Evolutionary conservation across 2,888 invertebrate species (phyloP), one percentile per base, ranked within the genome.

Genomic region (Melinaea marsaeus): DNA sequence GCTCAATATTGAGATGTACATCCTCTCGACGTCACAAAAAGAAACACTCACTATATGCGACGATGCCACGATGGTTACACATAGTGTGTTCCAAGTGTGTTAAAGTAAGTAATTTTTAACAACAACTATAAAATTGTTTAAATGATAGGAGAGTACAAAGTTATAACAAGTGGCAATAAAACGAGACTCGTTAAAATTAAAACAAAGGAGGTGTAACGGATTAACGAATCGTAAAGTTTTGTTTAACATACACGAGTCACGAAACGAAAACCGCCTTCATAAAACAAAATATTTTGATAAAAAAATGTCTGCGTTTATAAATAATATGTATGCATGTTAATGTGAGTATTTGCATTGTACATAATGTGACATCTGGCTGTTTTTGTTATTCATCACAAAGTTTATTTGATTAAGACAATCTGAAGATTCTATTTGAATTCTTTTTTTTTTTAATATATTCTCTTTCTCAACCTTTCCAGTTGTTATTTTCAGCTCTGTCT

Each of bases 201-300:
- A 66, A 66, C 64, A 66, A 64, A 64, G 60, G 58, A 64, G 62
- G 61, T 66, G 64, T 59, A 64, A 64, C 63, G 63, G 63, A 66
- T 66, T 66, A 66, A 66, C 66, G 66, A 62, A 63, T 62, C 66
- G 64, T 66, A 64, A 62, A 66, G 57, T 64, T 58, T 57, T 59
- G 55, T 57, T 57, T 61, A 56, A n/a, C 5, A 7, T 45, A 47
- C 51, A 51, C 51, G 9, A 51, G 51, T 51, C 51, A 51, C 51
- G 51, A 51, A 6, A 51, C 32, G 22, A 51, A 7, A 42, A 42
- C 42, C 42, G 42, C 7, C 51, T 51, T 51, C 51, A 51, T 51
- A 32, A 51, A 51, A 51, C 22, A 22, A 32, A 51, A 51, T 51
- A 51, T 51, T 51, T 51, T 51, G 32, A 51, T 32, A 32, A 51